Base-by-base conservation (phyloP, 2,888 invertebrate genomes). In the Cephus nigrinus region DNA sequence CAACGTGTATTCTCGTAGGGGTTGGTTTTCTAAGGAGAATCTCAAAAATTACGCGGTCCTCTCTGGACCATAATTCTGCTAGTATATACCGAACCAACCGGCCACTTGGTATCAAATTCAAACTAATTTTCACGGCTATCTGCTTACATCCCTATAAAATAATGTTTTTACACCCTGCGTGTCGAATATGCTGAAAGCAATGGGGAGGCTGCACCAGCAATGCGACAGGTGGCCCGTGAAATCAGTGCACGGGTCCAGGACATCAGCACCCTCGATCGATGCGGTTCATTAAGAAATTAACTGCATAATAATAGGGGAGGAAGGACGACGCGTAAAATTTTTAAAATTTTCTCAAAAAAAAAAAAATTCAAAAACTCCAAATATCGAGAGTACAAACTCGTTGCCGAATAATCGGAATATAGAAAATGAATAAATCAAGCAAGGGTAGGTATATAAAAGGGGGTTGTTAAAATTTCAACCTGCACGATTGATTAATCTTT, bases 141-240 rank as follows among this genome's bases (percentile, higher is more conserved):
- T 71, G 40, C 11, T 76, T 78, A 73, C 73, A 55, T 73, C 76
- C 75, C 76, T 77, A 71, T 84, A 84, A 85, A 87, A 87, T 88
- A 88, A 89, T 87, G 87, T 83, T 84, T 35, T 84, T 85, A 86
- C 89, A 89, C 87, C 87, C 86, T 85, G 88, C 89, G 88, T 89
- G 87, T 86, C 90, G 84, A 87, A 91, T 87, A 82, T 83, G 84
- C 82, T 79, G 84, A 85, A 88, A 86, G 86, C 86, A 85, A 85
- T 84, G 84, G 86, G 85, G 86, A 84, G 87, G 85, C 82, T 71
- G 71, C 77, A 82, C 84, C 84, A 79, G 81, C 82, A 80, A 84
- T 83, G 90, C 90, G 91, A 91, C 91, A 91, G 91, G 91, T 91
- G 91, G 91, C 87, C 91, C 91, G 91, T 91, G 91, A 91, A 91